These are phyloP conservation scores for Dasysyrphus tricinctus DNA, from an alignment of 2,888 invertebrate genomes.

Conservation along the genomic window DNA sequence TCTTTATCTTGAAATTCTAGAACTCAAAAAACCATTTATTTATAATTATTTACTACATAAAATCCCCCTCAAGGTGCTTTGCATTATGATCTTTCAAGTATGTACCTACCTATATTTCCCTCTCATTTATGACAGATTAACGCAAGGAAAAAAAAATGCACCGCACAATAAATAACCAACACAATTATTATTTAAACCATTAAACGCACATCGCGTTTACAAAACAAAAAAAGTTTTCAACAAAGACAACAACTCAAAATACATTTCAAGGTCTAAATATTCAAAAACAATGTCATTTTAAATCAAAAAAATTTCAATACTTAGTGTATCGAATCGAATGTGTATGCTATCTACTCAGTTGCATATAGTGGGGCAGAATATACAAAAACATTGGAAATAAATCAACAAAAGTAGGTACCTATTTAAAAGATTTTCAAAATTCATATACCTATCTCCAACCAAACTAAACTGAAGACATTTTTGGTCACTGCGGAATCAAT, in stretches of 20 bases:
- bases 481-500: not conserved
- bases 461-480: not conserved
- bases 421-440: not conserved
- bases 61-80: no score
- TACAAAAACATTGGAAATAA: not conserved
- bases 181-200: not conserved
- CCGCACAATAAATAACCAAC: not conserved
- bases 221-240: not conserved
- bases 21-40: no score
- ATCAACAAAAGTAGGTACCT: not conserved
- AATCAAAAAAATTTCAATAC: slow-evolving; percentile 45
- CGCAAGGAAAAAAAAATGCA: not conserved
- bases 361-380: not conserved
- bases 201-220: not conserved
- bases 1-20: no score
- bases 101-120: no score
- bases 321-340: slow-evolving; percentile 1
- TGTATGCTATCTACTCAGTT: not conserved
- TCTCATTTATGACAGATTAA: no score
- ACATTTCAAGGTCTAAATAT: slow-evolving; percentile 68
- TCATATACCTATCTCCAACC: no score
- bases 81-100: no score
- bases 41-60: no score
- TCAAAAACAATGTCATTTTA: slow-evolving; percentile 72
- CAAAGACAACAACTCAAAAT: slow-evolving; percentile 56